These are phyloP conservation scores for Zosterops borbonicus DNA, from an alignment of 2,113 vertebrate genomes.

Conservation along the genomic window DNA sequence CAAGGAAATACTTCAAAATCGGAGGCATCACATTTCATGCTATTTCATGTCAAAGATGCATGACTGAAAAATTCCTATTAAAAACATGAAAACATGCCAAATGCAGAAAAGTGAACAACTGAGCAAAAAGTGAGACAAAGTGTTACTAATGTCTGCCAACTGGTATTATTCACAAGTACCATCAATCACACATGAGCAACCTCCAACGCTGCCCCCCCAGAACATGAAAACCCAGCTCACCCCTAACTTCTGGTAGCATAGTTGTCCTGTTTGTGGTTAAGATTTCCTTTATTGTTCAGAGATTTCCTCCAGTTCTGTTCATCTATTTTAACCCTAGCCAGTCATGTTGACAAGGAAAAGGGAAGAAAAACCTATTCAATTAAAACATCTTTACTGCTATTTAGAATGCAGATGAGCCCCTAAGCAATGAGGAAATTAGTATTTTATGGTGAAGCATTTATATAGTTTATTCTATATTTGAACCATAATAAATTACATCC, in stretches of 20 bases:
- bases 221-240: slow-evolving; percentile 53
- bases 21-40: slow-evolving; percentile 68
- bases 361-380: slow-evolving; percentile 68
- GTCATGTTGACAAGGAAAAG: not conserved
- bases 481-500: slow-evolving; percentile 80
- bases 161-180: slow-evolving; percentile 73
- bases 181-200: slow-evolving; percentile 69
- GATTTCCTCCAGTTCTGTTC: slow-evolving; percentile 39
- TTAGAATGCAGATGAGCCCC: slow-evolving; percentile 68
- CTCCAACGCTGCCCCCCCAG: slow-evolving; percentile 24
- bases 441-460: slow-evolving; percentile 68
- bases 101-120: slow-evolving; percentile 74
- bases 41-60: slow-evolving; percentile 55
- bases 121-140: slow-evolving; percentile 76
- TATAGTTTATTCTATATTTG: slow-evolving; percentile 74
- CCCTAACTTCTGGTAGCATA: not conserved
- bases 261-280: slow-evolving; percentile 69
- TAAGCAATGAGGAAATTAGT: slow-evolving; percentile 74
- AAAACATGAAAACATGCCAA: slow-evolving; percentile 77
- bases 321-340: slow-evolving; percentile 70
- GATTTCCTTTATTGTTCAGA: slow-evolving; percentile 27
- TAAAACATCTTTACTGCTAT: slow-evolving; percentile 61
- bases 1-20: slow-evolving; percentile 66
- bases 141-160: slow-evolving; percentile 79
- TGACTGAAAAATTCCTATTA: slow-evolving; percentile 70